Conservation (phyloP, 1,140 invertebrate species). For the Uloborus diversus region DNA sequence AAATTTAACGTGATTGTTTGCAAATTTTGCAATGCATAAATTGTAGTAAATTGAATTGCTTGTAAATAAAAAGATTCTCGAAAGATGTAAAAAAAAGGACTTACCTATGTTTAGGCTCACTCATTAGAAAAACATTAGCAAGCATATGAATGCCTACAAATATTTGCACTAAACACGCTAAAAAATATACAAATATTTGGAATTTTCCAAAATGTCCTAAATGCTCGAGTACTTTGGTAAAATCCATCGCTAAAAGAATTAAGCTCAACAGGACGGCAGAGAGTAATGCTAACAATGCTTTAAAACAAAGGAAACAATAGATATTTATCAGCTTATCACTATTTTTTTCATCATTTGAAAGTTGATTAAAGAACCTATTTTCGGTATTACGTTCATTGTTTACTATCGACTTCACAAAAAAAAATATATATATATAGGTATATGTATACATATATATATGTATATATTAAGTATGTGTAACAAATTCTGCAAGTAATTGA, state of each 20-base stretch:
- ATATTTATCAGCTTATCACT: neutral
- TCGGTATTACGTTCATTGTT: neutral
- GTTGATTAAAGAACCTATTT: neutral
- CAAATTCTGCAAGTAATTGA: too few species aligned
- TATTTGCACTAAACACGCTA: conserved; percentile 54
- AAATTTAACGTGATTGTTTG: too few species aligned
- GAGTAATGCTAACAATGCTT: neutral
- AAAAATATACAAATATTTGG: conserved; percentile 53
- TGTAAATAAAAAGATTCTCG: too few species aligned
- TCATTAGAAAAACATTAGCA: conserved; percentile 57
- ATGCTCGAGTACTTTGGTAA: conserved; percentile 55
- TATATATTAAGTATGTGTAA: too few species aligned
- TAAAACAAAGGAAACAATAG: neutral
- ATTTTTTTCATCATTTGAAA: neutral
- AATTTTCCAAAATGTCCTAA: conserved; percentile 58
- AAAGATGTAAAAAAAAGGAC: too few species aligned
- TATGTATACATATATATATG: too few species aligned
- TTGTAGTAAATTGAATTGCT: too few species aligned
- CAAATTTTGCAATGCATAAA: too few species aligned
- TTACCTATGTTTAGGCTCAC: conserved; percentile 59
- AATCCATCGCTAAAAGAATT: conserved; percentile 9
- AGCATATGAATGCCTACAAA: conserved; percentile 57
- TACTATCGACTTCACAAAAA: too few species aligned
- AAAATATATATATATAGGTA: too few species aligned
- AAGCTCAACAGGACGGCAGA: neutral